phyloP scores from a whole-genome alignment of 2,888 invertebrate species.

The Euzophera pinguis region DNA sequence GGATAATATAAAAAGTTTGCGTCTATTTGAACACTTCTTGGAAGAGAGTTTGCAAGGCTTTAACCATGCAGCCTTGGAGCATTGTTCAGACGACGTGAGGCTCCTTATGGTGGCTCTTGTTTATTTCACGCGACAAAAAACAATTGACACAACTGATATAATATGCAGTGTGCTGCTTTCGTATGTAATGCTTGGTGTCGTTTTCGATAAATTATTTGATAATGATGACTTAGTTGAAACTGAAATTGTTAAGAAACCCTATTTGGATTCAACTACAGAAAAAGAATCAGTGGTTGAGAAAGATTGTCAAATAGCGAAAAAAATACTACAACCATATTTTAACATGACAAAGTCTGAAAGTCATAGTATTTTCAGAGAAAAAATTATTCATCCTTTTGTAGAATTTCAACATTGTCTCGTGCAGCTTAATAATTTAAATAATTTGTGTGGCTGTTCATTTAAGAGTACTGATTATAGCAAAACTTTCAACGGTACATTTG shows the following conservation, averaged over 20 bases:
- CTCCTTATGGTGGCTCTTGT: constrained; percentile 35
- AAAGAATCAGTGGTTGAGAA: constrained; percentile 15
- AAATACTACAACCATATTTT: constrained; percentile 24
- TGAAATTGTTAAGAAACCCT: not conserved
- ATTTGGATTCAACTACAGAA: constrained; percentile 9
- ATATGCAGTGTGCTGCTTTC: constrained; percentile 34
- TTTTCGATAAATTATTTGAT: constrained; percentile 17
- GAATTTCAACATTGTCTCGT: constrained; percentile 38
- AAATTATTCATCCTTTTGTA: constrained; percentile 25
- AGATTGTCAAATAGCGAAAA: constrained; percentile 24
- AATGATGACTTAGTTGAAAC: not conserved
- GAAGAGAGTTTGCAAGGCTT: constrained; percentile 19
- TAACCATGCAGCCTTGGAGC: constrained; percentile 22
- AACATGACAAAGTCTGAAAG: constrained; percentile 11
- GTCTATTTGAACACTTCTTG: constrained; percentile 31
- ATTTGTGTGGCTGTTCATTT: constrained; percentile 35
- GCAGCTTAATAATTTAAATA: constrained; percentile 40
- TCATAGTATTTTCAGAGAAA: constrained; percentile 22
- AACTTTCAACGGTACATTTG: constrained; percentile 37
- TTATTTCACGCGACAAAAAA: constrained; percentile 34
- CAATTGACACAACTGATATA: constrained; percentile 20
- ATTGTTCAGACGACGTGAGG: constrained; percentile 28
- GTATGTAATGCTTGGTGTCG: constrained; percentile 30
- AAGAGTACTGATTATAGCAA: constrained; percentile 27
- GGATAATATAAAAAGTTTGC: constrained; percentile 23